Evolutionary conservation across 2,888 invertebrate species (phyloP), one percentile per base, ranked within the genome.

Genomic region (Andrena chrysosceles): DNA sequence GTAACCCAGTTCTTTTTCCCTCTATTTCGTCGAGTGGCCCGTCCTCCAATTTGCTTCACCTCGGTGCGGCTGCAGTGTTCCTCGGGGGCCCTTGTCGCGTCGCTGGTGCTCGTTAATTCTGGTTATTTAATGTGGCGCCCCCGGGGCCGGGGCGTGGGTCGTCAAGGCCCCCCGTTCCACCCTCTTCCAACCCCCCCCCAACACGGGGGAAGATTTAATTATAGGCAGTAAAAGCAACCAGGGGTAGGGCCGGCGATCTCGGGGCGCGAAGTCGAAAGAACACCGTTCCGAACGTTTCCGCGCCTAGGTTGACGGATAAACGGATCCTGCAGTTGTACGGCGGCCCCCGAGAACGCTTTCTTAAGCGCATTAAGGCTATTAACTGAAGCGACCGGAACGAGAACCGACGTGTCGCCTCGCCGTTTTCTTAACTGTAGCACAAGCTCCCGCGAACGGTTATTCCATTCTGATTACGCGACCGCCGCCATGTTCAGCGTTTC

Each of bases 61-160:
- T 79, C 71, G 68, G 23, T 54, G 60, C 33, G 31, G 29, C 56
- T 72, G 52, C 77, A 74, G 78, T 75, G 72, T 75, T 78, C 78
- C 83, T 69, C 64, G 80, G 20, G 83, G 52, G 52, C 74, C 66
- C 74, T 81, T 42, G 72, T 76, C 35, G 67, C 71, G 63, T 67
- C 33, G 73, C 64, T 31, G 72, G 35, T 76, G 73, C 86, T 86
- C 83, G 86, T 85, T 73, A 85, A 85, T 85, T 86, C 83, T 62
- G 77, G 69, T 76, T 68, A 73, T 68, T 80, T 79, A 70, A 69
- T 54, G 67, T 59, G 70, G 49, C 73, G 62, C 33, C 69, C 52
- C 62, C 52, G 72, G 63, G 49, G 60, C 26, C 54, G 42, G 13
- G 59, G 64, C 48, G 68, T 75, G 78, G 83, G 74, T 33, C 70